These are phyloP conservation scores for Catamblyrhynchus diadema DNA, from an alignment of 2,797 vertebrate genomes.

Conservation along the genomic window DNA sequence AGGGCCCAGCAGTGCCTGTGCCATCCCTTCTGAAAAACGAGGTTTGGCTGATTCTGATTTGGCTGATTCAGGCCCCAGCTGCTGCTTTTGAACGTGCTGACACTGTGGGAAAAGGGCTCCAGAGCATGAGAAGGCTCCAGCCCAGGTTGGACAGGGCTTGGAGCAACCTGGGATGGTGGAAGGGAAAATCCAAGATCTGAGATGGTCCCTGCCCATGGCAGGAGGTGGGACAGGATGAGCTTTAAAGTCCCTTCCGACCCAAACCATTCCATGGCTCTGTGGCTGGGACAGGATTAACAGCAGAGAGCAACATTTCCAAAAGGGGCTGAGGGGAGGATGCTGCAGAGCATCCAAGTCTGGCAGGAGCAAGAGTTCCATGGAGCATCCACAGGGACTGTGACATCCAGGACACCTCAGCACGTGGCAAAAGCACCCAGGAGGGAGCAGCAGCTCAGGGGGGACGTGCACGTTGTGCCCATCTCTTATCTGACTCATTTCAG, in stretches of 20 bases:
- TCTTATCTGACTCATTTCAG: conserved; percentile 63
- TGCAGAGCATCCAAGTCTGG: neutral
- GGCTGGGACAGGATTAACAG: neutral
- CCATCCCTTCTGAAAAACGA: accelerated
- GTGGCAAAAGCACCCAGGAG: no score
- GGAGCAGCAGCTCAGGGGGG: neutral
- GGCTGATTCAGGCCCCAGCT: neutral
- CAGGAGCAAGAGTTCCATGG: accelerated
- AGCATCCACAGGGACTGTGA: neutral
- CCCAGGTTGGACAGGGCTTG: accelerated
- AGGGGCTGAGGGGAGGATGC: neutral
- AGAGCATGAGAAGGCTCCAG: neutral
- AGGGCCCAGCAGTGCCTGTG: neutral
- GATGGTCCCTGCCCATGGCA: neutral
- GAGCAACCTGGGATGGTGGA: neutral
- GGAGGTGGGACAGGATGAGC: neutral
- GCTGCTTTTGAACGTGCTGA: neutral
- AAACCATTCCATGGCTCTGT: accelerated
- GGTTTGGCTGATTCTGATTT: neutral
- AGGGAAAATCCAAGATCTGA: neutral
- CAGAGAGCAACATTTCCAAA: neutral
- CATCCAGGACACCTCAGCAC: neutral
- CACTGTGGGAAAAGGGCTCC: accelerated
- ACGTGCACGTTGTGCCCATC: neutral
- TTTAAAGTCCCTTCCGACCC: neutral